Evolutionary conservation across 2,888 invertebrate genomes (phyloP).

Genomic region (Dicranocentrus wangi): DNA sequence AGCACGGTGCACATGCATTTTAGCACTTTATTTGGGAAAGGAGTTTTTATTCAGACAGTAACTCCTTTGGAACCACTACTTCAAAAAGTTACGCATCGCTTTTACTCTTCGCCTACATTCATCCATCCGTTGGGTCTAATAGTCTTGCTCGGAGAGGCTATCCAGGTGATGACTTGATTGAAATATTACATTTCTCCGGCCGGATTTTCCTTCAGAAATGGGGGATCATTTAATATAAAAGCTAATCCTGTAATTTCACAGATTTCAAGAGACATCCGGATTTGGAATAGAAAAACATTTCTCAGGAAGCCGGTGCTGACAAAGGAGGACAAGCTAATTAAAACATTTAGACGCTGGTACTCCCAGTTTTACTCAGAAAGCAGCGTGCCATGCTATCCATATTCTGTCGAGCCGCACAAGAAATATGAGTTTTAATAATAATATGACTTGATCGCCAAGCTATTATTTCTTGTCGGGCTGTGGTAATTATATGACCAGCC

Average conservation of each 20-base stretch:
- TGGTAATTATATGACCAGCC: too few relatives aligned
- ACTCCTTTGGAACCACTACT: conserved; percentile 85
- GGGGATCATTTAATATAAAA: too few relatives aligned
- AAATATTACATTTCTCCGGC: too few relatives aligned
- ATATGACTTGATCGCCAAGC: too few relatives aligned
- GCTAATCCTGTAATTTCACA: conserved; percentile 75
- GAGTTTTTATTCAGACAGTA: conserved; percentile 83
- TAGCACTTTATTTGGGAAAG: conserved; percentile 74
- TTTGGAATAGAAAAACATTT: conserved; percentile 91
- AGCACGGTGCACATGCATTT: conserved; percentile 77
- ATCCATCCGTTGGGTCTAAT: conserved; percentile 81
- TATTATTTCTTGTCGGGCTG: too few relatives aligned
- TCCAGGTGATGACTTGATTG: conserved; percentile 78
- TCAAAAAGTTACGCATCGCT: conserved; percentile 84
- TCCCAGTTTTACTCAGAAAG: conserved; percentile 87
- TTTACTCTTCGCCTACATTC: conserved; percentile 80
- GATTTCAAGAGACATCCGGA: conserved; percentile 87
- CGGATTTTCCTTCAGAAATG: neutral
- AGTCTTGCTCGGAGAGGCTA: conserved; percentile 81
- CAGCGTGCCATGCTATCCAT: too few relatives aligned
- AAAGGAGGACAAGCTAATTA: conserved; percentile 83
- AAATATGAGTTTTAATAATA: too few relatives aligned
- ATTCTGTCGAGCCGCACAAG: too few relatives aligned
- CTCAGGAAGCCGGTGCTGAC: conserved; percentile 83
- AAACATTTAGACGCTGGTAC: conserved; percentile 88